Evolutionary conservation across 2,888 invertebrate genomes (phyloP).

Genomic region (Cheilosia vernalis): DNA sequence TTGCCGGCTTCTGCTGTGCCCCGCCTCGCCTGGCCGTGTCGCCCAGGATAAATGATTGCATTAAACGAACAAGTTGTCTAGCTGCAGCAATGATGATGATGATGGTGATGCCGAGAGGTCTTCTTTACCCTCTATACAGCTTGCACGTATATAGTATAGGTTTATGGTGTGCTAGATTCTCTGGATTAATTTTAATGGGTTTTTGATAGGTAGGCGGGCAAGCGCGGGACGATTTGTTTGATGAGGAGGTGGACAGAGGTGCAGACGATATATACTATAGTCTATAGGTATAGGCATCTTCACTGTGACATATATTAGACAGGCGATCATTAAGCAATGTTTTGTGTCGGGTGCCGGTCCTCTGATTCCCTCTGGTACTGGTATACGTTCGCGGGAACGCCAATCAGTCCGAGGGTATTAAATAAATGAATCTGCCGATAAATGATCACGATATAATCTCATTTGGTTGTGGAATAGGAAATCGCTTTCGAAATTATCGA

Average conservation of each 20-base stretch:
- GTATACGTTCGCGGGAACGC: too few relatives aligned
- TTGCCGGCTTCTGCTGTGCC: constrained; percentile 33
- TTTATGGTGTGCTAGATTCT: constrained; percentile 61
- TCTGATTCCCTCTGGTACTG: constrained; percentile 1
- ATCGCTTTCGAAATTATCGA: constrained; percentile 53
- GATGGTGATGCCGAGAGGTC: constrained; percentile 33
- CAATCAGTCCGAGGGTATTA: constrained; percentile 39
- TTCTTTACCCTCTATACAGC: constrained; percentile 8
- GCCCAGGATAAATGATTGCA: constrained; percentile 66
- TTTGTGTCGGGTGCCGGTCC: constrained; percentile 28
- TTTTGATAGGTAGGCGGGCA: constrained; percentile 72
- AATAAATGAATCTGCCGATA: constrained; percentile 66
- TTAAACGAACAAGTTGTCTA: constrained; percentile 74
- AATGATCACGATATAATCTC: constrained; percentile 66
- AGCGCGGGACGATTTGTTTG: constrained; percentile 35
- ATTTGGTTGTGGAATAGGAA: constrained; percentile 44
- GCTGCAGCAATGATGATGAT: constrained; percentile 37
- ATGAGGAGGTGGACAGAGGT: constrained; percentile 57
- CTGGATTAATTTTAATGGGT: constrained; percentile 73
- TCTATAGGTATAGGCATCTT: constrained; percentile 20
- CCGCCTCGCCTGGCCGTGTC: constrained; percentile 17
- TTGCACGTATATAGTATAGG: not conserved
- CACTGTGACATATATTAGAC: constrained; percentile 52
- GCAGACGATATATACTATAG: constrained; percentile 24
- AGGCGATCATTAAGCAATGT: constrained; percentile 65